These are phyloP conservation scores for Heterochromis multidens DNA, from an alignment of 2,113 vertebrate genomes.

Conservation along the genomic window DNA sequence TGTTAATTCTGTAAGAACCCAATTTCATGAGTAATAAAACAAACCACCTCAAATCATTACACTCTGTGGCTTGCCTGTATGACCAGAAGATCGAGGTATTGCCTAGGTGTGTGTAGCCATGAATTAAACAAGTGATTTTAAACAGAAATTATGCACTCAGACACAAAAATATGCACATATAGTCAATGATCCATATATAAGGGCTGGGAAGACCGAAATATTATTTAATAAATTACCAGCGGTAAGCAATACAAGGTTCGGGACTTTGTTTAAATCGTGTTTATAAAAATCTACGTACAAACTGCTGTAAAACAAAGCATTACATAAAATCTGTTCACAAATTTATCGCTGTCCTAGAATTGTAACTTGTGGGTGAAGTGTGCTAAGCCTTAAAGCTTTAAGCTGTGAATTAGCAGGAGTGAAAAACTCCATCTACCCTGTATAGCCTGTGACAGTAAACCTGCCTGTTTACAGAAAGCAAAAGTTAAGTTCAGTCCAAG, in stretches of 20 bases:
- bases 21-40: background rate
- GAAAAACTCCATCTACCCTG: background rate
- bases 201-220: background rate
- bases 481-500: background rate
- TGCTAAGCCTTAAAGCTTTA: too few species aligned
- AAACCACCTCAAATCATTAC: background rate
- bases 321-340: background rate
- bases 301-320: background rate
- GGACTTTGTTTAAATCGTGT: background rate
- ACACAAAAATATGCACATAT: too few species aligned
- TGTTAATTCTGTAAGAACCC: background rate
- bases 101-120: too few species aligned
- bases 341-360: background rate
- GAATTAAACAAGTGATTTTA: too few species aligned
- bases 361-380: background rate
- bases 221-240: background rate
- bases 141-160: too few species aligned
- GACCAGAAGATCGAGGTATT: too few species aligned
- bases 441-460: background rate
- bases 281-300: background rate
- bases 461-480: background rate
- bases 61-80: background rate
- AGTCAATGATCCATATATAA: too few species aligned
- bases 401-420: background rate
- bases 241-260: background rate